Evolutionary conservation across 2,888 invertebrate species (phyloP).

Genomic region (Rhorus exstirpatorius): DNA sequence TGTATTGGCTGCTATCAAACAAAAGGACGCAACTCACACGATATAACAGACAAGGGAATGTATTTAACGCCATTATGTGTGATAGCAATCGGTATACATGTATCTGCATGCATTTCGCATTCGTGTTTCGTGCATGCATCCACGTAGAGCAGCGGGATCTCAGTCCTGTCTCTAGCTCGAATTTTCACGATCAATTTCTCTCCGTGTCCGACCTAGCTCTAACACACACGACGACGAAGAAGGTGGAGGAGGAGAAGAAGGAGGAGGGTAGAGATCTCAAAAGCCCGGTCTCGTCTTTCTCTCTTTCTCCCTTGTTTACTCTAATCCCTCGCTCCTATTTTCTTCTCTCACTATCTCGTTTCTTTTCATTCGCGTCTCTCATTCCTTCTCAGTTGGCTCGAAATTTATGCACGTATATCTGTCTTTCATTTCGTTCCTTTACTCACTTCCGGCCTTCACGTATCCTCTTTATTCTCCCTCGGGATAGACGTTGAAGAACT

Average conservation of each 20-base stretch:
- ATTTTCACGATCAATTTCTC: conserved; percentile 69
- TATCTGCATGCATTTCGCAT: conserved; percentile 55
- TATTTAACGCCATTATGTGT: not conserved
- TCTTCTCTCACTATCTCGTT: conserved; percentile 43
- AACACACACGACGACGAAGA: not conserved
- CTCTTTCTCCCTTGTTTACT: conserved; percentile 26
- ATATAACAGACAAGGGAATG: not conserved
- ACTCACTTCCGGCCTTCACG: conserved; percentile 40
- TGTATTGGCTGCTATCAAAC: not conserved
- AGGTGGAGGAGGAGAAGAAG: too few species aligned
- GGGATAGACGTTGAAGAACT: conserved; percentile 66
- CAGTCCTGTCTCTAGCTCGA: conserved; percentile 55
- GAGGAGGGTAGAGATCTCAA: conserved; percentile 34
- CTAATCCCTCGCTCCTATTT: conserved; percentile 25
- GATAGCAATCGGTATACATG: conserved; percentile 6
- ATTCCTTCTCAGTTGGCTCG: conserved; percentile 33
- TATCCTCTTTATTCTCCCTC: conserved; percentile 46
- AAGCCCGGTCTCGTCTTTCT: conserved; percentile 22
- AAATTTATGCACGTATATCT: conserved; percentile 26
- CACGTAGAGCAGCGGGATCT: conserved; percentile 46
- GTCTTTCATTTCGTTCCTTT: conserved; percentile 48
- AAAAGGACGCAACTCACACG: conserved; percentile 11
- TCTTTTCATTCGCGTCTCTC: conserved; percentile 40
- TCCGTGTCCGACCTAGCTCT: conserved; percentile 52
- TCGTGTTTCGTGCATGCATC: conserved; percentile 44